A percentile compares a stretch with the other conserved stretches of the same genome.
Evolutionary conservation across 2,888 invertebrate species (phyloP).

Genomic region (Lomographa bimaculata): DNA sequence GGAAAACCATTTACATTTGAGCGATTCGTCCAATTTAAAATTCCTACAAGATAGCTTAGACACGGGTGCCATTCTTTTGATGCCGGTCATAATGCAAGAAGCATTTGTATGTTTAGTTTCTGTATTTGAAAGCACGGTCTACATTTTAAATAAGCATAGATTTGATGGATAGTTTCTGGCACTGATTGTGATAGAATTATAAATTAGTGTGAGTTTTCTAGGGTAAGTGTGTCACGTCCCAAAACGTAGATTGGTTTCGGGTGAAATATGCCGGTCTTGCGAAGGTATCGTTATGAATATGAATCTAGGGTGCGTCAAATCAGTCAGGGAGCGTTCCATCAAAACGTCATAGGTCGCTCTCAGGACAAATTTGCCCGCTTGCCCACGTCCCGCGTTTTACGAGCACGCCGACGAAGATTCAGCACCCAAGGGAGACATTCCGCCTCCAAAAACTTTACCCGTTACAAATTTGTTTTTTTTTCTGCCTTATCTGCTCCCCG

Average conservation of each 20-base stretch:
- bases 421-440: constrained; percentile 83
- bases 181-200: constrained; percentile 27
- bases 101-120: constrained; percentile 53
- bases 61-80: constrained; percentile 83
- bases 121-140: not conserved
- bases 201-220: constrained; percentile 46
- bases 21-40: constrained; percentile 85
- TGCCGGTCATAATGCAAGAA: constrained; percentile 73
- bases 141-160: not conserved
- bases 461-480: constrained; percentile 84
- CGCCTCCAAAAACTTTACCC: constrained; percentile 84
- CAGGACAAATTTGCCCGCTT: constrained; percentile 82
- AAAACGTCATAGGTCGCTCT: constrained; percentile 83
- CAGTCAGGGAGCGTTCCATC: constrained; percentile 79
- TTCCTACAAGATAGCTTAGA: constrained; percentile 84
- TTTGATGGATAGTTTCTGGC: constrained; percentile 1
- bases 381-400: constrained; percentile 83
- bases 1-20: constrained; percentile 85
- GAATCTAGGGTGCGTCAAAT: constrained; percentile 77
- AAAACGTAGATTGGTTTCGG: constrained; percentile 51
- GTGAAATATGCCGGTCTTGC: constrained; percentile 59
- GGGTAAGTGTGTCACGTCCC: constrained; percentile 46
- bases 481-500: constrained; percentile 81
- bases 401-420: constrained; percentile 82
- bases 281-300: constrained; percentile 78